Evolutionary conservation across 2,888 invertebrate species (phyloP).

Genomic region (Drosophila ustulata): DNA sequence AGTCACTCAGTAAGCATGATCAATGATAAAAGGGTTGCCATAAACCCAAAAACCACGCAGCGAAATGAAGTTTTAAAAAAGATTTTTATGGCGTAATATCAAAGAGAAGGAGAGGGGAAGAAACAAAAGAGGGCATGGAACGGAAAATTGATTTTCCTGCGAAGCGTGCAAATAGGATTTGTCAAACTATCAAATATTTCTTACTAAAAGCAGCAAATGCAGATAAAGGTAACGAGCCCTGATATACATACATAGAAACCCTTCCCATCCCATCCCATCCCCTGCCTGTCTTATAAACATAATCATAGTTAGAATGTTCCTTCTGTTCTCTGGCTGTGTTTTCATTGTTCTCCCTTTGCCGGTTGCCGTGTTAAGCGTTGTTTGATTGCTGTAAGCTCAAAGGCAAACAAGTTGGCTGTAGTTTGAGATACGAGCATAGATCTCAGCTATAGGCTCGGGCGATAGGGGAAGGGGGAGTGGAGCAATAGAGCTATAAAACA

Average conservation of each 20-base stretch:
- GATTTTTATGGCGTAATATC: slow-evolving; percentile 46
- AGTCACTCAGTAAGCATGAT: slow-evolving; percentile 62
- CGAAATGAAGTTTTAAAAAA: slow-evolving; percentile 52
- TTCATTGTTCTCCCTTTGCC: slow-evolving; percentile 11
- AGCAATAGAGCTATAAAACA: slow-evolving; percentile 53
- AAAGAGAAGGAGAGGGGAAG: background rate
- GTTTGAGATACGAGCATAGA: slow-evolving; percentile 35
- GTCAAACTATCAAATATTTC: slow-evolving; percentile 68
- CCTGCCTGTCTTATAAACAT: slow-evolving; percentile 1
- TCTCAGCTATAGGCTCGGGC: background rate
- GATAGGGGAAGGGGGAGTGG: background rate
- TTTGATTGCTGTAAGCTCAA: slow-evolving; percentile 69
- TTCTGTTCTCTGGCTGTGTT: slow-evolving; percentile 4
- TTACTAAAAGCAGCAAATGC: slow-evolving; percentile 37
- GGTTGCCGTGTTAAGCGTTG: slow-evolving; percentile 43
- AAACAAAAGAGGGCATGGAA: slow-evolving; percentile 6
- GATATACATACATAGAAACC: slow-evolving; percentile 10
- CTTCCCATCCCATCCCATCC: slow-evolving; percentile 3
- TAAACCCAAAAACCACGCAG: slow-evolving; percentile 19
- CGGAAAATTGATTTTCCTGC: slow-evolving; percentile 71
- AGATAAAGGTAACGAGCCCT: slow-evolving; percentile 40
- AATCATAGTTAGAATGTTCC: slow-evolving; percentile 1
- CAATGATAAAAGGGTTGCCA: slow-evolving; percentile 73
- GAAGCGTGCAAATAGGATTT: slow-evolving; percentile 78
- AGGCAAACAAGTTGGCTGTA: slow-evolving; percentile 64